These are phyloP conservation scores for Ochotona curzoniae DNA, from an alignment of 2,113 vertebrate species.

Conservation along the genomic window DNA sequence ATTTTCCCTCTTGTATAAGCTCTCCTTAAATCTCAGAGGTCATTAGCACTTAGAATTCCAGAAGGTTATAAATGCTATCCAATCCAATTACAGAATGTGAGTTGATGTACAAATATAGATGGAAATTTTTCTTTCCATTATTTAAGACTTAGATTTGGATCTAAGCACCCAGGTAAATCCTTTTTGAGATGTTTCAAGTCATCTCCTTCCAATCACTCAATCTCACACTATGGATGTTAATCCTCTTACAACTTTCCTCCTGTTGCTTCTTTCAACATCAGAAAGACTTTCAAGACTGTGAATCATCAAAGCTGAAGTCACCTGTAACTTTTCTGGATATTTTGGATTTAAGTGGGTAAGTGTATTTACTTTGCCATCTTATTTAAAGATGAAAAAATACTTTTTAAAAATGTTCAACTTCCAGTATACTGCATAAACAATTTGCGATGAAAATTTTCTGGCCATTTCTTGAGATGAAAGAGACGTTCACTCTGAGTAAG, in stretches of 20 bases:
- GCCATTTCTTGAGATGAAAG: background rate
- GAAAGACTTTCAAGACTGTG: background rate
- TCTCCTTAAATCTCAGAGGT: background rate
- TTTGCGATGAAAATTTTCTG: background rate
- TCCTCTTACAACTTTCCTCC: background rate
- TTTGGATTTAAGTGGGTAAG: slow-evolving; percentile 38
- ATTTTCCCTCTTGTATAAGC: background rate
- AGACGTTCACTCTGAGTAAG: background rate
- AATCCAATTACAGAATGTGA: slow-evolving; percentile 55
- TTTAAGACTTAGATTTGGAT: slow-evolving; percentile 6
- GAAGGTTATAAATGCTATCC: slow-evolving; percentile 6
- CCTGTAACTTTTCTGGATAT: background rate
- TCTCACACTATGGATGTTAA: background rate
- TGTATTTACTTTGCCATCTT: background rate
- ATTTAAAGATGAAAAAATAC: background rate
- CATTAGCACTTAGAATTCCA: slow-evolving; percentile 37
- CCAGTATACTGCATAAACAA: background rate
- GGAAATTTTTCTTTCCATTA: slow-evolving; percentile 33
- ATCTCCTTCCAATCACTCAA: background rate
- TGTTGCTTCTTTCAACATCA: background rate
- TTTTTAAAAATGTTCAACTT: background rate
- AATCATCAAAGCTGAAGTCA: background rate
- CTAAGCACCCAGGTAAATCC: background rate
- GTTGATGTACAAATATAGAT: background rate
- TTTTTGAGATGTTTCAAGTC: background rate